Evolutionary conservation across 2,113 vertebrate genomes (phyloP), one percentile per base, ranked within the genome.

Genomic region (Oreochromis tanganicae): DNA sequence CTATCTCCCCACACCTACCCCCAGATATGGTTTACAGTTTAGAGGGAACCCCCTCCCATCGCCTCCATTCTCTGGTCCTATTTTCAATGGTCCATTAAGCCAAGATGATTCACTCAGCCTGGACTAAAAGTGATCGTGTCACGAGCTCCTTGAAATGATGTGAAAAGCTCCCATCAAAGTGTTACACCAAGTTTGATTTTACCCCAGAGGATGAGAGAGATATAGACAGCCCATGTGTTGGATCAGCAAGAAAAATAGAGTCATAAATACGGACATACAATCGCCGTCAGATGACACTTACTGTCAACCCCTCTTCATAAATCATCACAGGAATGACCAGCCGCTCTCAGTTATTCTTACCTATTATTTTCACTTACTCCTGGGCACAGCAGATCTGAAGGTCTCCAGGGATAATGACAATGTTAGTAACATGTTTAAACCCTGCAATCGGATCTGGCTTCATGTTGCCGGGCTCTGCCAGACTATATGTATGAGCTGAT

Each of bases 361-460:
- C 85, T 88, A 86, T 93, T 88, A 88, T 93, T 93, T 89, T 66
- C 78, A 80, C 82, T 91, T 85, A 89, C 91, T 94, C 86, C 83
- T 66, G 82, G 87, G 86, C 84, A 86, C 29, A 11, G 82, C 38
- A 38, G 87, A 90, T 84, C 81, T 61, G 34, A 92, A 87, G 83
- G 87, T 63, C 89, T 68, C 41, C 1, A 4, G 84, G 87, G 92
- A 95, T 93, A 92, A 94, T 92, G 93, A 94, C 91, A 93, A 88
- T 86, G 92, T 93, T 88, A 78, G 89, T 57, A 71, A 78, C 90
- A 78, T 88, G 80, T 80, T 63, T 91, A 93, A 95, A 94, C 80
- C 89, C 88, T 93, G 94, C 89, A 94, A 94, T 93, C 57, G 56
- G 90, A 93, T 93, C 90, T 71, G 92, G 88, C 88, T 93, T 90